phyloP scores from a whole-genome alignment of 2,113 vertebrate species.

The Micronycteris hirsuta region DNA sequence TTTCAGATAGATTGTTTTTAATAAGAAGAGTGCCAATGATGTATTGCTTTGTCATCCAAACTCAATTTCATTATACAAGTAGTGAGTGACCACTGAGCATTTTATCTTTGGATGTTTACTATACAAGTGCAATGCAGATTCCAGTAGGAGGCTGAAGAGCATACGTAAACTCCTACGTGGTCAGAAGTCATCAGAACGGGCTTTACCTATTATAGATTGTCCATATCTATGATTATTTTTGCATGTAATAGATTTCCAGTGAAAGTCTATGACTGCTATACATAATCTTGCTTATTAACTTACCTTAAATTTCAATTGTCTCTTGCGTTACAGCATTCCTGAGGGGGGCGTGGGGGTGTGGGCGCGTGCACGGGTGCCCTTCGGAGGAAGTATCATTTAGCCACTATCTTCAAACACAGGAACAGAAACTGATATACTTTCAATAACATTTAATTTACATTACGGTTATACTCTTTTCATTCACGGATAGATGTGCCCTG shows the following conservation, averaged over 20 bases:
- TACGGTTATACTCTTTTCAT: background rate
- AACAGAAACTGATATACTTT: background rate
- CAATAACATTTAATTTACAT: background rate
- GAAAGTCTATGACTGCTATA: background rate
- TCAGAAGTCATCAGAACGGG: conserved; percentile 62
- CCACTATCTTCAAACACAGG: background rate
- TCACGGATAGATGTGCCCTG: background rate
- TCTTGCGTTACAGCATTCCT: background rate
- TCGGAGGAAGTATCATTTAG: background rate
- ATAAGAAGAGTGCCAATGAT: conserved; percentile 56
- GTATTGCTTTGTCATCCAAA: conserved; percentile 62
- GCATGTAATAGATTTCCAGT: conserved; percentile 64
- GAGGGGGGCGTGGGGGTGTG: background rate
- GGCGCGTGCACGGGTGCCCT: rapidly evolving
- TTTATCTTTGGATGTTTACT: conserved; percentile 57
- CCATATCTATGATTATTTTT: conserved; percentile 70
- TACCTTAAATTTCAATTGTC: background rate
- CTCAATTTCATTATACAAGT: conserved; percentile 59
- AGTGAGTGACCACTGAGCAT: conserved; percentile 52
- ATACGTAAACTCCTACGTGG: conserved; percentile 53
- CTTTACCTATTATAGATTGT: conserved; percentile 57
- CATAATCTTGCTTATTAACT: background rate
- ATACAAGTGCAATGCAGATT: conserved; percentile 7
- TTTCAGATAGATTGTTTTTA: conserved; percentile 57
- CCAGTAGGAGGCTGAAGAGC: conserved; percentile 29